Evolutionary conservation across 1,140 invertebrate genomes (phyloP), one percentile per base, ranked within the genome.

Genomic region (Sitophilus oryzae): DNA sequence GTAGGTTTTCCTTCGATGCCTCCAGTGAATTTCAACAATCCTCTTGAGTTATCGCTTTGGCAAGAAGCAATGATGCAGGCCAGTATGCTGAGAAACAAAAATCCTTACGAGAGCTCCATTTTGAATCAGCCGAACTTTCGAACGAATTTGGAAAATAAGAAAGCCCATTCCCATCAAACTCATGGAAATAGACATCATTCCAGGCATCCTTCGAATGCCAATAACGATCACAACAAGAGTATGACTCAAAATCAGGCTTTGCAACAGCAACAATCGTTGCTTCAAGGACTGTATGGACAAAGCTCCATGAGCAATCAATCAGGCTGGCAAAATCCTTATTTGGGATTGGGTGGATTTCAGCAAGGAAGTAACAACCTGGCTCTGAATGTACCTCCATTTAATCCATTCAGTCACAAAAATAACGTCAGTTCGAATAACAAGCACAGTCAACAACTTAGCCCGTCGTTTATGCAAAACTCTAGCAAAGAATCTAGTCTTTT

Each of bases 41-140:
- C 79, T 15, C 67, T 84, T 52, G 82, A 84, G 65, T 69, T 83
- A 46, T 77, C 78, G 0, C 77, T 83, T 73, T 84, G 82, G 81
- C 82, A 84, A 58, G 82, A 84, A 64, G 75, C 77, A 1, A 75
- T 82, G 72, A 67, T 73, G 11, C 75, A 78, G 50, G 73, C 76
- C 21, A 76, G 75, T 48, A 68, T 73, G 18, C 61, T 76, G n/a
- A 60, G 66, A 30, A 60, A 61, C 21, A 68, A 66, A 47, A 59
- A 59, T 50, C 61, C 61, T 15, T 62, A 64, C 34, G 68, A 69
- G 47, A 58, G 55, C 15, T 43, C 63, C n/a, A 62, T 23, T 14
- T 30, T 57, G 30, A 48, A 42, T 41, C 63, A 66, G 56, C 61
- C 60, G 18, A 48, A 50, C 9, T 64, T 61, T 43, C 41, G 54